These are phyloP conservation scores for Actinia tenebrosa DNA, from an alignment of 64 coral and sea anemone species.

Conservation along the genomic window DNA sequence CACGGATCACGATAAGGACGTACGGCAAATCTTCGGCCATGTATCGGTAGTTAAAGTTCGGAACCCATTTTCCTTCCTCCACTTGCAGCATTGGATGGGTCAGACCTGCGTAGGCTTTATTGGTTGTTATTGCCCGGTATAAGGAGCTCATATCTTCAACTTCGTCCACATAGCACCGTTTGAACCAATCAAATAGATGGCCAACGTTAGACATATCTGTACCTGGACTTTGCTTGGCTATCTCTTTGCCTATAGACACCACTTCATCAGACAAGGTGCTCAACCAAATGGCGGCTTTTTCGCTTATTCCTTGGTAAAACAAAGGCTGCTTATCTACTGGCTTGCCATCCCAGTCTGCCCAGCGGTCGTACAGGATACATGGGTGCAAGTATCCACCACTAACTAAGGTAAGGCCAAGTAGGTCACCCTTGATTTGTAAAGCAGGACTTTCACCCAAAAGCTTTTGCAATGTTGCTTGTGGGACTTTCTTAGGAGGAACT, in stretches of 20 bases:
- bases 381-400: constrained; percentile 22
- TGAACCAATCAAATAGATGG: neutral
- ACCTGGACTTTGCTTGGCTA: constrained; percentile 3
- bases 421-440: constrained; percentile 26
- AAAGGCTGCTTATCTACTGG: neutral
- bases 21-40: constrained; percentile 46
- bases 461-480: neutral
- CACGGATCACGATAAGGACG: constrained; percentile 37
- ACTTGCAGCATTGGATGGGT: constrained; percentile 24
- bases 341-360: constrained; percentile 35
- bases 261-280: constrained; percentile 24
- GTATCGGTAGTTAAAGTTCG: constrained; percentile 39
- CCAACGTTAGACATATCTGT: constrained; percentile 36
- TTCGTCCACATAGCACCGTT: constrained; percentile 12
- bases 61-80: constrained; percentile 2
- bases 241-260: neutral
- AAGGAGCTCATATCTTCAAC: constrained; percentile 19
- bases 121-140: constrained; percentile 6
- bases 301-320: constrained; percentile 29
- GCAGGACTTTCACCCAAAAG: constrained; percentile 13
- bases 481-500: neutral
- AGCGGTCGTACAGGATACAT: constrained; percentile 26
- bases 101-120: constrained; percentile 26
- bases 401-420: constrained; percentile 6
- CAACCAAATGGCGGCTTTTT: neutral